Percentiles rank a stretch among this genome's conserved stretches.
These are phyloP conservation scores for Melipona bicolor DNA, from an alignment of 2,888 invertebrate species.

Conservation along the genomic window DNA sequence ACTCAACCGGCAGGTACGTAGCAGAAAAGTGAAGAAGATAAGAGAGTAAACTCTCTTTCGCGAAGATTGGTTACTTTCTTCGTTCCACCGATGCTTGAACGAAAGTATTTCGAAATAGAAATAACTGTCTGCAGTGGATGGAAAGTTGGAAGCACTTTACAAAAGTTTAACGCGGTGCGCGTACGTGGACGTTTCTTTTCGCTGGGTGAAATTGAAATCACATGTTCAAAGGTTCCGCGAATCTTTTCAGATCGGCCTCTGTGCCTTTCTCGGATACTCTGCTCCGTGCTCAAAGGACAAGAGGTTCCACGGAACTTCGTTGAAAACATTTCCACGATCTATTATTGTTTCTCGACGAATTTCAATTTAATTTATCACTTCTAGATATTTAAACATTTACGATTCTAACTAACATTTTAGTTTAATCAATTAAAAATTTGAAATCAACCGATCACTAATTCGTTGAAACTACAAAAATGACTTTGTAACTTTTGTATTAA, in stretches of 20 bases:
- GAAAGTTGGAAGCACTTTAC: conserved; percentile 36
- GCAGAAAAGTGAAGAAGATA: no score
- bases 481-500: no score
- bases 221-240: conserved; percentile 35
- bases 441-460: no score
- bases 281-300: not conserved
- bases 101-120: conserved; percentile 30
- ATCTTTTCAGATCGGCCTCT: conserved; percentile 44
- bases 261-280: conserved; percentile 7
- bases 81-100: not conserved
- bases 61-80: conserved; percentile 12
- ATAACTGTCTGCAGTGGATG: conserved; percentile 27
- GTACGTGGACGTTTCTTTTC: conserved; percentile 28
- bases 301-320: not conserved
- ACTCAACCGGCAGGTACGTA: not conserved
- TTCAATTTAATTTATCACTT: not conserved
- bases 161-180: conserved; percentile 43
- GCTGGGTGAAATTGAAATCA: conserved; percentile 44
- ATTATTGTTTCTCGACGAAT: no score
- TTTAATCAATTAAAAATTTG: no score
- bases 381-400: not conserved
- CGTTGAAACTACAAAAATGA: no score
- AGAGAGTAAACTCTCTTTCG: not conserved
- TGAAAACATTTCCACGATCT: not conserved
- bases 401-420: no score